Base-by-base conservation (phyloP, 2,113 vertebrate species). In the Chrysemys picta region DNA sequence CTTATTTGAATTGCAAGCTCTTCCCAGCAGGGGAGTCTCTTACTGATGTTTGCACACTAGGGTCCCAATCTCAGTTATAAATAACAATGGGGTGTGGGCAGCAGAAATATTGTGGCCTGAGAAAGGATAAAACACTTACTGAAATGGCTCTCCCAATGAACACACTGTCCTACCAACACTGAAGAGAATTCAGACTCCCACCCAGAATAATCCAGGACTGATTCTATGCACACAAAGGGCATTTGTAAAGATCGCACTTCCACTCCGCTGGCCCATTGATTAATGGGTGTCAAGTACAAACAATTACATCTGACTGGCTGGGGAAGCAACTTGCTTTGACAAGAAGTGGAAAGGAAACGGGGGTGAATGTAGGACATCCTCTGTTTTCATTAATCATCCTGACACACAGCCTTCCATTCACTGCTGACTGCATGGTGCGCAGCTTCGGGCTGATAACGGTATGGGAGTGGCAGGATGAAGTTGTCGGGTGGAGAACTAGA, bases 221-320 rank as follows among this genome's bases (percentile, higher is more conserved):
- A 29, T 62, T 31, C 24, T 59, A 29, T 59, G 29, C 27, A 27
- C 27, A 62, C 25, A 29, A 25, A 62, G 12, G 6, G 27, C 57
- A 31, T 62, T 31, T 62, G 57, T 62, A 35, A 80, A 21, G 22
- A 89, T n/a, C 62, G 65, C 1, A 0, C 14, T 0, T 1, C 47
- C 19, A 16, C 69, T 19, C 50, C 0, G 1, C 38, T 72, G 27
- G 27, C 16, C 4, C 35, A 10, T 82, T 62, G 93, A 72, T 45
- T 11, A 35, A 42, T 0, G 0, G 49, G 5, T 84, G 93, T 69
- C 56, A 24, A 52, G 45, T 50, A 5, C 49, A 69, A 50, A 29
- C 21, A 82, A 90, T 42, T 14, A 31, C 65, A 5, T 1, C 10
- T 0, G 12, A n/a, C 54, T 87, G 53, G 1, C 75, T 62, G 57